Evolutionary conservation across 2,113 vertebrate species (phyloP), one percentile per base, ranked within the genome.

Genomic region (Todiramphus saurophagus): DNA sequence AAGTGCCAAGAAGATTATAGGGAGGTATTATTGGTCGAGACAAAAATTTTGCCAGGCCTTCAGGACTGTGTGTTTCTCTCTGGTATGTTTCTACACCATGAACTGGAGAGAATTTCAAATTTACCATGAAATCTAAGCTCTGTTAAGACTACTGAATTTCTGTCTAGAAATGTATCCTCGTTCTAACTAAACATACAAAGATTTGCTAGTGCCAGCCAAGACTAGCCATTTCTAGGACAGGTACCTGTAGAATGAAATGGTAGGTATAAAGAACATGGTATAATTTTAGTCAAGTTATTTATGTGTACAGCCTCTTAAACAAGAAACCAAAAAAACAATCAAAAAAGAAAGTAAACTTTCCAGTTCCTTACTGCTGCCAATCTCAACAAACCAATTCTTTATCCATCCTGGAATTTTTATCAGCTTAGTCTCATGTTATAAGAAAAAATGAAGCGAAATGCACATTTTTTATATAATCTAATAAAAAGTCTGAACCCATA

Each of bases 361-460:
- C 43, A 74, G 37, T 74, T 93, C 19, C 15, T 80, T 83, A 74
- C 31, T 51, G 17, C 56, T 90, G 82, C 93, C 92, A 96, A 74
- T 77, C 82, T 94, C 75, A 96, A 92, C 83, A 97, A 95, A 94
- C 28, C 85, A 90, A 75, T 93, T 79, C 69, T 92, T 96, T 91
- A 95, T 91, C 69, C 83, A 72, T 93, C 39, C 77, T 91, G 94
- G 89, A 96, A 89, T 94, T 96, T 92, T 92, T 96, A 93, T 95
- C 80, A 76, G 48, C 41, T 83, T 91, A 86, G 68, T 90, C 82
- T 94, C 37, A 63, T 41, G 39, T 93, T 92, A 51, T 64, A 87
- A 91, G 24, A 56, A 86, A 91, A 95, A 95, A 53, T 78, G 75
- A 90, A 93, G 39, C 20, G 20, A 93, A 91, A 77, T 46, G 62